phyloP scores from a whole-genome alignment of 2,113 vertebrate species.

The Oryctolagus cuniculus region mOryCun1.1 NC_091435.1:69858001-69858500 shows the following conservation, averaged over 20 bases:
- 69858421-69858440: slow-evolving; percentile 22
- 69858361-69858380: neutral
- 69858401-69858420: neutral
- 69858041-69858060: no score
- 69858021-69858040: no score
- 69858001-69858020: no score
- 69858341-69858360: slow-evolving; percentile 24
- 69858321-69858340: slow-evolving; percentile 75
- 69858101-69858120: no score
- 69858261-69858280: slow-evolving; percentile 33
- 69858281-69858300: slow-evolving; percentile 58
- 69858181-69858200: neutral
- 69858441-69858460: neutral
- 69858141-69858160: no score
- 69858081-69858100: no score
- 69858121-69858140: no score
- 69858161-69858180: no score
- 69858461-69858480: slow-evolving; percentile 51
- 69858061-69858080: no score
- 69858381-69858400: neutral
- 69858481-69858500: slow-evolving; percentile 29
- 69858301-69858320: slow-evolving; percentile 32
- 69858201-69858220: slow-evolving; percentile 37
- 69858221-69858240: neutral
- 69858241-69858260: neutral